A percentile compares a stretch with the other conserved stretches of the same genome.
phyloP scores from a whole-genome alignment of 2,113 vertebrate genomes.

The Muntiacus reevesi region DNA sequence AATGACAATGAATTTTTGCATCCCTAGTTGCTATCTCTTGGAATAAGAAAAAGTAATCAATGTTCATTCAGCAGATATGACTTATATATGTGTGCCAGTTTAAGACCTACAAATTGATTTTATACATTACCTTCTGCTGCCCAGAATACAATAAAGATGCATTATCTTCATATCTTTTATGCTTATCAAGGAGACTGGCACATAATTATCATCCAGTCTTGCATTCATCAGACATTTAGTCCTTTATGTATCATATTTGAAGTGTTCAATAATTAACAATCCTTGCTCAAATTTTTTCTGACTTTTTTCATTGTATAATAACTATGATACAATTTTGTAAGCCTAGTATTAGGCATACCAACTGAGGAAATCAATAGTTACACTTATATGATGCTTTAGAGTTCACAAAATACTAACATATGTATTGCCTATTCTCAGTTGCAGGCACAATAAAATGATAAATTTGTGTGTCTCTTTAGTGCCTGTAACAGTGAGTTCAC shows the following conservation, averaged over 20 bases:
- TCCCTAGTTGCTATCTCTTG: background rate
- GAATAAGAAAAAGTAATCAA: slow-evolving; percentile 9
- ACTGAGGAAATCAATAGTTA: slow-evolving; percentile 15
- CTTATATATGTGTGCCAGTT: background rate
- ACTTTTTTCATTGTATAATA: background rate
- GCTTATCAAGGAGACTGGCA: background rate
- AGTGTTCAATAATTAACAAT: slow-evolving; percentile 3
- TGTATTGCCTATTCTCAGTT: background rate
- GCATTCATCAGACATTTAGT: background rate
- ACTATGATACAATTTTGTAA: background rate
- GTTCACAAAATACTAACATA: background rate
- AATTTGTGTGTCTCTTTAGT: background rate
- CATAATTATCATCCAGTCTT: background rate
- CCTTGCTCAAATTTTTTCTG: background rate
- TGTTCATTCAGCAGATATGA: background rate
- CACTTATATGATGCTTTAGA: background rate
- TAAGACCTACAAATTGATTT: background rate
- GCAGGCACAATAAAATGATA: background rate
- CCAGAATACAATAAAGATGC: background rate
- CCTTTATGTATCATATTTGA: background rate
- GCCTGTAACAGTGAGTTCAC: background rate
- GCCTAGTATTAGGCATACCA: slow-evolving; percentile 4
- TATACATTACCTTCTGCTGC: background rate
- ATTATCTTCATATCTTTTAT: background rate
- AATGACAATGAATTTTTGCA: background rate